Percentiles rank a stretch among this genome's conserved stretches.
Evolutionary conservation across 2,113 vertebrate species (phyloP).

Genomic region (Naja naja): DNA sequence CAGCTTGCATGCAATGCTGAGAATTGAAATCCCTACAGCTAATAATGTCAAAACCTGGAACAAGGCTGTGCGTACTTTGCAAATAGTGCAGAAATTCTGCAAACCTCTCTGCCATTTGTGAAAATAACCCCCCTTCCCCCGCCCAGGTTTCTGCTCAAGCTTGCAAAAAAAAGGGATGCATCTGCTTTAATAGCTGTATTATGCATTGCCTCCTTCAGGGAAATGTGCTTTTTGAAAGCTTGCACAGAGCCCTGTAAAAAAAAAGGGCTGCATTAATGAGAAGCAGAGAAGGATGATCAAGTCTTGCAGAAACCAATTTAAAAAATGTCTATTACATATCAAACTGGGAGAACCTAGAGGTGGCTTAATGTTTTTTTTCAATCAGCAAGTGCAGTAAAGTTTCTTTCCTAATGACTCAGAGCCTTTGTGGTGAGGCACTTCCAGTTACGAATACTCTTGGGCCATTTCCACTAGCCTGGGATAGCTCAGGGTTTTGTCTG

Average conservation of each 20-base stretch:
- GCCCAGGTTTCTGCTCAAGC: background rate
- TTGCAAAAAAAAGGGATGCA: background rate
- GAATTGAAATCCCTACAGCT: slow-evolving; percentile 41
- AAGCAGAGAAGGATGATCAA: background rate
- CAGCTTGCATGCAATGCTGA: background rate
- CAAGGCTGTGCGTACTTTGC: background rate
- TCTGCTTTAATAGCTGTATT: background rate
- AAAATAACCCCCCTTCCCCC: background rate
- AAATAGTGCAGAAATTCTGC: background rate
- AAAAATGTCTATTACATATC: background rate
- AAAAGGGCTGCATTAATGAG: background rate
- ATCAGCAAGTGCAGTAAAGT: background rate
- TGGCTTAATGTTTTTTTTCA: background rate
- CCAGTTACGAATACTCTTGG: background rate
- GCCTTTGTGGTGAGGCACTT: background rate
- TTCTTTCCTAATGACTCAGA: background rate
- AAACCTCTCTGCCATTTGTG: background rate
- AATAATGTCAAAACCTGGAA: slow-evolving; percentile 8
- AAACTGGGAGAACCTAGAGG: background rate
- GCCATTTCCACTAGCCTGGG: background rate
- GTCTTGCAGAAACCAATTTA: background rate
- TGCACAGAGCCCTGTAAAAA: background rate
- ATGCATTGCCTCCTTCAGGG: background rate
- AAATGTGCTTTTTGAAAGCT: background rate
- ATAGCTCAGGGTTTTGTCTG: background rate